A percentile compares a stretch with the other conserved stretches of the same genome.
phyloP scores from a whole-genome alignment of 2,113 vertebrate genomes.

The Megaceryle torquata region DNA sequence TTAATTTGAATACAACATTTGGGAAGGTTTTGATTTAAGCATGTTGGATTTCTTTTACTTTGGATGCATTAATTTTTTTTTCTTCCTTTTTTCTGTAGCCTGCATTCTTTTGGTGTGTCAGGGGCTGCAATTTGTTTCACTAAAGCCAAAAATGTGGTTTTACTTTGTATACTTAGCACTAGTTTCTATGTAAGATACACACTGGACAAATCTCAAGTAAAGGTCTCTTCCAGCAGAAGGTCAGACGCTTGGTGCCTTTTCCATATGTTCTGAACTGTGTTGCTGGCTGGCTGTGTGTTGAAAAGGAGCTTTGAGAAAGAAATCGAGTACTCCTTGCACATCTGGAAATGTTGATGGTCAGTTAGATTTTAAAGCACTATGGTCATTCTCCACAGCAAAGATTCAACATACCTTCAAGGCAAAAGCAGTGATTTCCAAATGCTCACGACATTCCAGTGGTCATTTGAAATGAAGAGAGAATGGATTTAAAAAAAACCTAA shows the following conservation, averaged over 20 bases:
- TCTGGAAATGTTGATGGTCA: constrained; percentile 73
- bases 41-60: neutral
- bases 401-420: constrained; percentile 52
- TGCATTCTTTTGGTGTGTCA: constrained; percentile 34
- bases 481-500: neutral
- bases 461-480: constrained; percentile 24
- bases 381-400: constrained; percentile 56
- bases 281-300: neutral
- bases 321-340: constrained; percentile 55
- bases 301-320: constrained; percentile 55
- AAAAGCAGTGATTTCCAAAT: constrained; percentile 42
- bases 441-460: neutral
- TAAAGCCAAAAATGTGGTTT: constrained; percentile 27
- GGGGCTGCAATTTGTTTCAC: constrained; percentile 20
- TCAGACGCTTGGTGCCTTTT: constrained; percentile 43
- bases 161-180: constrained; percentile 48
- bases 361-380: constrained; percentile 43
- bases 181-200: constrained; percentile 45
- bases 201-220: constrained; percentile 49
- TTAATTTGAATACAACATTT: constrained; percentile 19
- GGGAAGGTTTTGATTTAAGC: neutral
- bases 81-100: constrained; percentile 15
- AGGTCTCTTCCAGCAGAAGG: constrained; percentile 41
- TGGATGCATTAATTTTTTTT: neutral
- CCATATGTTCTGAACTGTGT: constrained; percentile 39